Evolutionary conservation across 2,888 invertebrate species (phyloP), one percentile per base, ranked within the genome.

Genomic region (Eudemis profundana): DNA sequence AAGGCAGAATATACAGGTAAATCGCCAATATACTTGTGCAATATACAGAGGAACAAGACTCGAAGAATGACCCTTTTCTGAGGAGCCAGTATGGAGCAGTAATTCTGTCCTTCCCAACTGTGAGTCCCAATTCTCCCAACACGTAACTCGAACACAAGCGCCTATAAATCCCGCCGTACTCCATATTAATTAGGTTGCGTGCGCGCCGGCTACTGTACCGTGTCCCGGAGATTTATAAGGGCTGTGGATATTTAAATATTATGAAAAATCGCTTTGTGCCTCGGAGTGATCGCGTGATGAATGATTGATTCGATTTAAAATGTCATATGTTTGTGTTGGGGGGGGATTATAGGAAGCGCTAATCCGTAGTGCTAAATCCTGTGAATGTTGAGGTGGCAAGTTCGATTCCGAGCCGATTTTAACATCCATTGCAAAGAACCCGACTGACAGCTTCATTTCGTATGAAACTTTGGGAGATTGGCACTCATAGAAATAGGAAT

Each of bases 101-200:
- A 8, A 10, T 21, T 7, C 1, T 27, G 4, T 27, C 7, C 46
- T 70, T 14, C 3, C 14, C 3, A 0, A 4, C 68, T 67, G 70
- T 81, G 54, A 70, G 69, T 73, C 64, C 38, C 50, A 29, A 10
- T 53, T 61, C 66, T 73, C 74, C 74, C 73, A 70, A 69, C 72
- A 72, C 73, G 73, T 74, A 76, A 75, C 73, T 75, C 68, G 68
- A 61, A 61, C 67, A 69, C 71, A 73, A 71, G 70, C 76, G 81
- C 77, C 82, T 79, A 87, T 88, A 88, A 88, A 88, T 88, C 85
- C 83, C 82, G 73, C 76, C 76, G 77, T 83, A 85, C 86, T 86
- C 87, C 86, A 87, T 88, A 88, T 88, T 88, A 88, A 88, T 88
- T 87, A 86, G 86, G 77, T 88, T 71, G 88, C 88, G 88, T 88